phyloP scores from a whole-genome alignment of 2,113 vertebrate species.

The Cyphomyrus discorhynchus region DNA sequence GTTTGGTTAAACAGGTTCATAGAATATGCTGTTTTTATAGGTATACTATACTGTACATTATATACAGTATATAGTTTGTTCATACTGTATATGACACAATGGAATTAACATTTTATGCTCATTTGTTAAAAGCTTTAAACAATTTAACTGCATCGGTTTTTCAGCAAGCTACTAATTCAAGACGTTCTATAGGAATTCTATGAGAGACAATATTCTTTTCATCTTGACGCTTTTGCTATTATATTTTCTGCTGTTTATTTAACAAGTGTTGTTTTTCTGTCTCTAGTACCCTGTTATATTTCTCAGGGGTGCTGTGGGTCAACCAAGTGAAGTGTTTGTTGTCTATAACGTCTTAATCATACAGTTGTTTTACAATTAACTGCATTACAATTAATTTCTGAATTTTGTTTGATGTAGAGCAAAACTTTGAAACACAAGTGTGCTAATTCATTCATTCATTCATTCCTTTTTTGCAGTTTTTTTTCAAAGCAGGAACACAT shows the following conservation, averaged over 20 bases:
- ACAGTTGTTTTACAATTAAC: slow-evolving; percentile 67
- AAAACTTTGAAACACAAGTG: slow-evolving; percentile 58
- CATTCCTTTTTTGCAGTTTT: slow-evolving; percentile 56
- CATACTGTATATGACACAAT: slow-evolving; percentile 30
- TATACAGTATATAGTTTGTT: background rate
- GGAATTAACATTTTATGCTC: slow-evolving; percentile 42
- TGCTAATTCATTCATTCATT: slow-evolving; percentile 35
- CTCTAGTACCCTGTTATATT: slow-evolving; percentile 24
- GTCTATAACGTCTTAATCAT: slow-evolving; percentile 64
- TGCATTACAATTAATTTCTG: slow-evolving; percentile 59
- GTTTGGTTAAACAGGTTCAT: slow-evolving; percentile 68
- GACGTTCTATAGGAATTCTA: background rate
- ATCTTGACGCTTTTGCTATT: background rate
- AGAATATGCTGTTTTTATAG: slow-evolving; percentile 67
- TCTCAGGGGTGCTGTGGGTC: slow-evolving; percentile 51
- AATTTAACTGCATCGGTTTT: background rate
- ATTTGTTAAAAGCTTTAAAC: slow-evolving; percentile 13
- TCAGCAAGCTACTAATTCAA: background rate
- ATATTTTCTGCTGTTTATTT: slow-evolving; percentile 22
- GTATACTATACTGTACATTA: background rate
- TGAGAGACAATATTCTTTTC: background rate
- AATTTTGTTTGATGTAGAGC: slow-evolving; percentile 59
- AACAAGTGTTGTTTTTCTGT: slow-evolving; percentile 34
- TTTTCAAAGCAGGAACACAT: slow-evolving; percentile 51
- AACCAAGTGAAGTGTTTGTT: slow-evolving; percentile 53